Evolutionary conservation across 2,113 vertebrate genomes (phyloP), one percentile per base, ranked within the genome.

Genomic region (Galemys pyrenaicus): DNA sequence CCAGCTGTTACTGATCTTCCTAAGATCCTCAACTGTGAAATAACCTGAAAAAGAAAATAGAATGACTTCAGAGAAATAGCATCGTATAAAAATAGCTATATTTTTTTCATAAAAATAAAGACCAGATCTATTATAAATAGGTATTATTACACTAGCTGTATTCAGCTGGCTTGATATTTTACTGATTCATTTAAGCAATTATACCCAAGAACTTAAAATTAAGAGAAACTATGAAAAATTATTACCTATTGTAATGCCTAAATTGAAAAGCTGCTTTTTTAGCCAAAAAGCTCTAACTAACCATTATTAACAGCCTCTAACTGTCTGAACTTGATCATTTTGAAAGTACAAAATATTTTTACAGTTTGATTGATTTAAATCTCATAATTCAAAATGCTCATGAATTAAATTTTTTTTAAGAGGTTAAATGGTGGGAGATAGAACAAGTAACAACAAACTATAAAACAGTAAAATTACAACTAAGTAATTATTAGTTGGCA

Each of bases 11-110:
- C 98, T 2, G 98, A 99, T 88, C 99, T 98, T 95, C 99, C 99
- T 91, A 99, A 97, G 88, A 99, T 98, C 92, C 99, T 98, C 95
- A 99, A 98, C 89, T 99, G 99, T 82, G 99, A 99, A 98, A 99
- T 99, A 20, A 99, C 99, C 99, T 99, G 96, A 93, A 86, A 67
- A 97, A 87, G 22, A 97, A 93, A 98, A 89, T 46, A 58, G 89
- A 78, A 90, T 39, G 91, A 91, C 1, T 81, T 71, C 58, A 87
- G 41, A 30, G 13, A 81, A 89, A 81, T 2, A 49, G 58, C 16
- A 80, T 56, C n/a, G 70, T 60, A 91, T 58, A 49, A 64, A 95
- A 70, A 67, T 71, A 97, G 20, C n/a, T n/a, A n/a, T n/a, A n/a
- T n/a, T 70, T 95, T 91, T 28, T 83, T 41, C 51, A 77, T 10